phyloP scores from a whole-genome alignment of 2,797 vertebrate species.

The Triplophysa yarkandensis region DNA sequence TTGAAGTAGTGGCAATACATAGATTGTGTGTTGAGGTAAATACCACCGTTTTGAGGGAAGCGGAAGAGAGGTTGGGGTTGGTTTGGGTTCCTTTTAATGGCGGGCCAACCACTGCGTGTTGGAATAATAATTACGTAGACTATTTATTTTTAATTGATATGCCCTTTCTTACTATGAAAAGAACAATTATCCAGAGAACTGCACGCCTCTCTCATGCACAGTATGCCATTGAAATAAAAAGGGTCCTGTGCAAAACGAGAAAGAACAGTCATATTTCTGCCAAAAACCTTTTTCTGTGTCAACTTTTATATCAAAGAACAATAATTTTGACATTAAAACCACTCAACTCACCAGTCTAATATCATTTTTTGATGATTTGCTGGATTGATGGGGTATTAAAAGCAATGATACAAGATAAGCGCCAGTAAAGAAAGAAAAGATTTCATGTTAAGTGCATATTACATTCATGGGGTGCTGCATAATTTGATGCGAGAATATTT shows the following conservation, averaged over 20 bases:
- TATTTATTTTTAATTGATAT: conserved; percentile 85
- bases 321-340: conserved; percentile 72
- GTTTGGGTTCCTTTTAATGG: conserved; percentile 66
- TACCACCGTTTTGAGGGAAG: conserved; percentile 59
- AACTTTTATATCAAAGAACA: conserved; percentile 72
- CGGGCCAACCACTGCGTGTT: conserved; percentile 75
- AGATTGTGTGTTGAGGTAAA: conserved; percentile 68
- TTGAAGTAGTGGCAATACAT: conserved; percentile 63
- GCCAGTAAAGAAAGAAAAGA: conserved; percentile 75
- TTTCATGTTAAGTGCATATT: conserved; percentile 77
- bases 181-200: conserved; percentile 79
- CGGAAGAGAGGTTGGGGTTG: conserved; percentile 47
- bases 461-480: conserved; percentile 74
- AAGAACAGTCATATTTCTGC: conserved; percentile 67
- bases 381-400: conserved; percentile 81
- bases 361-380: conserved; percentile 78
- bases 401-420: conserved; percentile 76
- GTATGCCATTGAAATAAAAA: conserved; percentile 77
- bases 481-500: conserved; percentile 71
- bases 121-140: conserved; percentile 80
- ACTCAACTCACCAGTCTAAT: conserved; percentile 74
- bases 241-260: conserved; percentile 77
- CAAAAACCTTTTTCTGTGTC: conserved; percentile 64
- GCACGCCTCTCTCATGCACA: conserved; percentile 76
- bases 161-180: conserved; percentile 83